Conservation (phyloP, 2,888 invertebrate species). For the Athrips mouffetella region DNA sequence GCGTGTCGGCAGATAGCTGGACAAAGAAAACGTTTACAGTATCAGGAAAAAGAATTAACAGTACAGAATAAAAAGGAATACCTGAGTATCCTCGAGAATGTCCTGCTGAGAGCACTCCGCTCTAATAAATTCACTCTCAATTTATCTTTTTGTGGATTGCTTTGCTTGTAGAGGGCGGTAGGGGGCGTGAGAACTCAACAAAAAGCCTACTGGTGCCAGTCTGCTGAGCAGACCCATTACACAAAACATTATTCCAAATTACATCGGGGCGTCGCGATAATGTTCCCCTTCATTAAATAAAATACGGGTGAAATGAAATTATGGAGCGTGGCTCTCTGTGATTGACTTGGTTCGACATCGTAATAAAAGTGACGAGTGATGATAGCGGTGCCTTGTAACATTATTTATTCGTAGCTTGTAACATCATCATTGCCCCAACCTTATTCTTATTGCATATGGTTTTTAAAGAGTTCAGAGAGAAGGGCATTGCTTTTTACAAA, state of each 20-base stretch:
- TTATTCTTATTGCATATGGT: too few species aligned
- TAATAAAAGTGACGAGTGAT: too few species aligned
- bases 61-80: slow-evolving; percentile 50
- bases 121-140: slow-evolving; percentile 64
- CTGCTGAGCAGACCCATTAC: slow-evolving; percentile 58
- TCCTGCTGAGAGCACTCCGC: slow-evolving; percentile 65
- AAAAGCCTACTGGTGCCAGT: slow-evolving; percentile 53
- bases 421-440: too few species aligned
- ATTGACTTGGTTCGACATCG: background rate
- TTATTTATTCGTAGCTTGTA: too few species aligned
- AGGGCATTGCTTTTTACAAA: too few species aligned
- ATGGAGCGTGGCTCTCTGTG: background rate
- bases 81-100: slow-evolving; percentile 59
- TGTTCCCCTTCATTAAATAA: slow-evolving; percentile 61
- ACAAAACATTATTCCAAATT: slow-evolving; percentile 70
- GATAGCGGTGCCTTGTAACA: too few species aligned
- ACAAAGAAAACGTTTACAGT: slow-evolving; percentile 29
- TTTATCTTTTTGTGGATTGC: slow-evolving; percentile 69
- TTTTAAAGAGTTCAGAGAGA: too few species aligned
- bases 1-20: slow-evolving; percentile 17
- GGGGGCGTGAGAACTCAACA: slow-evolving; percentile 49
- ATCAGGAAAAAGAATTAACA: slow-evolving; percentile 43
- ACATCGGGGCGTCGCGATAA: slow-evolving; percentile 61
- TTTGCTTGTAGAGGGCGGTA: slow-evolving; percentile 48
- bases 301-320: slow-evolving; percentile 12